These are phyloP conservation scores for Limanda limanda DNA, from an alignment of 2,113 vertebrate genomes.

Conservation along the genomic window DNA sequence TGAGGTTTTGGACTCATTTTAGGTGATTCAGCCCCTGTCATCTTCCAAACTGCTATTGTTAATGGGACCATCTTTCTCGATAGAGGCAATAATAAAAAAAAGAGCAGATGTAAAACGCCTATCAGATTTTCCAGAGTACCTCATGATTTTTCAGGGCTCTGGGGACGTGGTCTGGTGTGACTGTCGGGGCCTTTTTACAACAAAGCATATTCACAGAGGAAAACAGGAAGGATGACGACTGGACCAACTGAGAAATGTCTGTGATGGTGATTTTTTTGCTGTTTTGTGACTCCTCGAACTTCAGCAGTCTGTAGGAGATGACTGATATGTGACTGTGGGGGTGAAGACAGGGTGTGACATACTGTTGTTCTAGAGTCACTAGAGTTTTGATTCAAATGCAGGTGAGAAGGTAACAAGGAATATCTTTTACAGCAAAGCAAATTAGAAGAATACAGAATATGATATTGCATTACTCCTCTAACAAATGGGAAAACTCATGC, in stretches of 20 bases:
- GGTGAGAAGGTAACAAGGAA: background rate
- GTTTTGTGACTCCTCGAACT: background rate
- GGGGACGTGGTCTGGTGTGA: constrained; percentile 17
- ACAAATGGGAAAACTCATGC: too few relatives aligned
- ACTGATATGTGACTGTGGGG: background rate
- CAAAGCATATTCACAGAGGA: background rate
- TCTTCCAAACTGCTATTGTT: constrained; percentile 14
- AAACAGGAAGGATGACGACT: background rate
- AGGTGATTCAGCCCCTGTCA: background rate
- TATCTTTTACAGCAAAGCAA: background rate
- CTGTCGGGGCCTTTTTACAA: constrained; percentile 11
- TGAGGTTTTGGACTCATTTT: constrained; percentile 5
- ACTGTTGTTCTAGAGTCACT: background rate
- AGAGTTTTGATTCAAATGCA: background rate
- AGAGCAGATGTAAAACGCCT: background rate
- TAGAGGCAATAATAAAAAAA: background rate
- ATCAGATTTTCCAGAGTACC: constrained; percentile 39
- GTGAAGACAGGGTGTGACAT: background rate
- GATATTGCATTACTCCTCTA: background rate
- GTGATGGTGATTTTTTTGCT: background rate
- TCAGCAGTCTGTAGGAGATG: too few relatives aligned
- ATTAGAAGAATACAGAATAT: background rate
- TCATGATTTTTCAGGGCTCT: constrained; percentile 50
- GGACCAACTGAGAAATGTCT: background rate
- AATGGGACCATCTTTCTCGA: constrained; percentile 18